Percentiles rank a stretch among this genome's conserved stretches.
phyloP scores from a whole-genome alignment of 2,888 invertebrate genomes.

The Pristionchus mayeri region DNA sequence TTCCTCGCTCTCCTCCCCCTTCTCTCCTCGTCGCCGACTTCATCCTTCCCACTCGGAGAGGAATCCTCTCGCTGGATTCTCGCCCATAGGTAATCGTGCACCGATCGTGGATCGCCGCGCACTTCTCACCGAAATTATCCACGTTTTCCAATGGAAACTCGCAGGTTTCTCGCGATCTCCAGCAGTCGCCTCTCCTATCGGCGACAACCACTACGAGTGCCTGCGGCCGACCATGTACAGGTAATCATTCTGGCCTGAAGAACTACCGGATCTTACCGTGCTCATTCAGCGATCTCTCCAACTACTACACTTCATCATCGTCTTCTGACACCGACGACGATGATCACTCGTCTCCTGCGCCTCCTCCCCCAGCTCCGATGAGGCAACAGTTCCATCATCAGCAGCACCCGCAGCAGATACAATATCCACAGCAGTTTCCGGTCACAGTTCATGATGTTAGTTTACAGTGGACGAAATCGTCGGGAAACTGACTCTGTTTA shows the following conservation, averaged over 20 bases:
- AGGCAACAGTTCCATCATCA: not conserved
- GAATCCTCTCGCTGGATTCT: conserved; percentile 22
- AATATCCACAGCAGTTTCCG: not conserved
- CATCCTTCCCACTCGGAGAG: conserved; percentile 43
- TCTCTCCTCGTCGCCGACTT: conserved; percentile 30
- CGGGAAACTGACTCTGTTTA: not conserved
- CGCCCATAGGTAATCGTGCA: not conserved
- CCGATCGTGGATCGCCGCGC: not conserved
- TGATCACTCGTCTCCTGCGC: not conserved
- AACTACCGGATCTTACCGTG: conserved; percentile 27
- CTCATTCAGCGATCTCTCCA: conserved; percentile 43
- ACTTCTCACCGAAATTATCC: not conserved
- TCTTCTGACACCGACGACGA: not conserved
- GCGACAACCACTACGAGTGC: conserved; percentile 24
- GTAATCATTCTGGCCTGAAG: not conserved
- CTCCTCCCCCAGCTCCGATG: conserved; percentile 5
- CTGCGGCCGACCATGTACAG: conserved; percentile 40
- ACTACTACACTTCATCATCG: conserved; percentile 42
- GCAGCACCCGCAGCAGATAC: not conserved
- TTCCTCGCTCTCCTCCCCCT: conserved; percentile 26
- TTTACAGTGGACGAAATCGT: not conserved
- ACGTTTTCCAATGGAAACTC: not conserved
- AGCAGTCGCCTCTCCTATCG: not conserved
- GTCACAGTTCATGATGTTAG: conserved; percentile 6
- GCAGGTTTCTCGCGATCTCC: conserved; percentile 14